phyloP scores from a whole-genome alignment of 35 echinoderm and acorn worm species.

The Lytechinus pictus region DNA sequence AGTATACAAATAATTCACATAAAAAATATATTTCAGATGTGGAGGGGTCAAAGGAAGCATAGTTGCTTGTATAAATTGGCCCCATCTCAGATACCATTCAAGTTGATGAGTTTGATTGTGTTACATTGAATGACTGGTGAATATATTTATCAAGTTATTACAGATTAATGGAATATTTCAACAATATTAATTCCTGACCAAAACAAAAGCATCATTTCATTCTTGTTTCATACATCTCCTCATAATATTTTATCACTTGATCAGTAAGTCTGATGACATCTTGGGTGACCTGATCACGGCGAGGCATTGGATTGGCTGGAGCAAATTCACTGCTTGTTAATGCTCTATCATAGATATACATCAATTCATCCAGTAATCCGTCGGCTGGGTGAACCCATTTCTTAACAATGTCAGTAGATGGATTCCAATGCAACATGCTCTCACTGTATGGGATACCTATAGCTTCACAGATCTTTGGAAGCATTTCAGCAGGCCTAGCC shows the following conservation, averaged over 20 bases:
- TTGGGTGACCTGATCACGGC: neutral
- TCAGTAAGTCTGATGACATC: conserved; percentile 35
- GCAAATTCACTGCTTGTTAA: conserved; percentile 6
- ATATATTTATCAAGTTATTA: no score
- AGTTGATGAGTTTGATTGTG: no score
- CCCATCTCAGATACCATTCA: no score
- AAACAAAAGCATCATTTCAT: neutral
- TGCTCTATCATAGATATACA: neutral
- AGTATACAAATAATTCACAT: no score
- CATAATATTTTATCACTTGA: conserved; percentile 28
- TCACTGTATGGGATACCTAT: conserved; percentile 51
- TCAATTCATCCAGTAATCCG: neutral
- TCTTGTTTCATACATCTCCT: conserved; percentile 42
- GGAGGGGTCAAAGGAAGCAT: no score
- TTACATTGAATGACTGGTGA: no score
- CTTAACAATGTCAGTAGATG: conserved; percentile 11
- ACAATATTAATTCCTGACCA: no score
- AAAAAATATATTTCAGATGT: no score
- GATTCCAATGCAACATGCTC: conserved; percentile 51
- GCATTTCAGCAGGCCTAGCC: conserved; percentile 37
- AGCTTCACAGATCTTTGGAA: conserved; percentile 49
- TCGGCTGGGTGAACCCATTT: neutral
- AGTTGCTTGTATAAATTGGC: no score
- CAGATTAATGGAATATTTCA: no score
- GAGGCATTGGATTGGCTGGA: neutral